phyloP scores from a whole-genome alignment of 2,797 vertebrate genomes.

The Sebastes diaconus region DNA sequence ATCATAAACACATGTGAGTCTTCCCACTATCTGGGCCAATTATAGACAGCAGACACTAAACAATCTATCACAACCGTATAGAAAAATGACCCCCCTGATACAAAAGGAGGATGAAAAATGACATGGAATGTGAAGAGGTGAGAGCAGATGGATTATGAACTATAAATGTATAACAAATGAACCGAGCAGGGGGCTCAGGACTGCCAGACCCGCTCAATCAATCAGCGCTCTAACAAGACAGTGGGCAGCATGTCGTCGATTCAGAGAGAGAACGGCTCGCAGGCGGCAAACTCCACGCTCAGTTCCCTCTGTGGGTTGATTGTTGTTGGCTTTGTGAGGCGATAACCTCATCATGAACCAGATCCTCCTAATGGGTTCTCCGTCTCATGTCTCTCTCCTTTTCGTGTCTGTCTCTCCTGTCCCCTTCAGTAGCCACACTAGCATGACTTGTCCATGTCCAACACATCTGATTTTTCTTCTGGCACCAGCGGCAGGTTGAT shows the following conservation, averaged over 20 bases:
- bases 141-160: conserved; percentile 81
- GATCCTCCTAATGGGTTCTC: neutral
- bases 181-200: conserved; percentile 63
- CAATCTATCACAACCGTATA: conserved; percentile 55
- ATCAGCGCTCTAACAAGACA: conserved; percentile 78
- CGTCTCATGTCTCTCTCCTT: neutral
- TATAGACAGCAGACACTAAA: conserved; percentile 55
- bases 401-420: neutral
- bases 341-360: conserved; percentile 1
- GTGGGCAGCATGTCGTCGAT: conserved; percentile 49
- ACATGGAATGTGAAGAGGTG: conserved; percentile 55
- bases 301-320: neutral
- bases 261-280: conserved; percentile 38
- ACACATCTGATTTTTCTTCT: neutral
- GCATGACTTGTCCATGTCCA: neutral
- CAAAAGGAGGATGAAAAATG: conserved; percentile 69
- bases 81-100: conserved; percentile 63
- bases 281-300: conserved; percentile 1
- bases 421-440: neutral
- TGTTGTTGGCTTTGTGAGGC: conserved; percentile 16
- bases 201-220: conserved; percentile 74
- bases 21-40: conserved; percentile 68
- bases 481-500: neutral
- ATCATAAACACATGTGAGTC: conserved; percentile 70
- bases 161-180: conserved; percentile 80